Conservation (phyloP, 2,888 invertebrate genomes). For the Hermaeophaga mercurialis region DNA sequence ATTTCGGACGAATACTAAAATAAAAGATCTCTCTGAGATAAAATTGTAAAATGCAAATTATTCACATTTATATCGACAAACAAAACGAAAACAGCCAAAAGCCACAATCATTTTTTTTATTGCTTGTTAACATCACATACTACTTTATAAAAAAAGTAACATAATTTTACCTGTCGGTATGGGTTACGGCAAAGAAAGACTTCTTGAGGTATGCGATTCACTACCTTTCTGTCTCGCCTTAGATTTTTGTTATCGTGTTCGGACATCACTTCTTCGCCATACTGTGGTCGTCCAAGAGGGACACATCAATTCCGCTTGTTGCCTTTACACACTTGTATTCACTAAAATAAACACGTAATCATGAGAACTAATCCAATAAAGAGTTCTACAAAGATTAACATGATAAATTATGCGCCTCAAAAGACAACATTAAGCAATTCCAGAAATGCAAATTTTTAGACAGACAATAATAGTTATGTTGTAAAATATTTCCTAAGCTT, state of each 20-base stretch:
- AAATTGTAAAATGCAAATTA: constrained; percentile 55
- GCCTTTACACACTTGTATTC: neutral
- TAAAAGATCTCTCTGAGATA: constrained; percentile 19
- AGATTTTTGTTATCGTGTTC: constrained; percentile 54
- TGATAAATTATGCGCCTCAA: too few relatives aligned
- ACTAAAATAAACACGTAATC: neutral
- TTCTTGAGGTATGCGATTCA: constrained; percentile 50
- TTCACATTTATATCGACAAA: constrained; percentile 30
- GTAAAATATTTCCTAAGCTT: too few relatives aligned
- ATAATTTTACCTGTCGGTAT: constrained; percentile 52
- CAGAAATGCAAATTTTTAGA: too few relatives aligned
- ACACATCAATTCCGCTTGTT: constrained; percentile 10
- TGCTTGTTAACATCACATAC: constrained; percentile 56
- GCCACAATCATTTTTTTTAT: constrained; percentile 52
- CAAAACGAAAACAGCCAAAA: constrained; percentile 45
- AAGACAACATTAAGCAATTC: too few relatives aligned
- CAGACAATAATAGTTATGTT: too few relatives aligned
- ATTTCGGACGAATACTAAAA: neutral
- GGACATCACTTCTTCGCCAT: constrained; percentile 51
- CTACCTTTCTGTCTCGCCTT: constrained; percentile 48
- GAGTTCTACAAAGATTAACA: too few relatives aligned
- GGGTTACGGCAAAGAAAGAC: constrained; percentile 43
- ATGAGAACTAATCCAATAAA: neutral
- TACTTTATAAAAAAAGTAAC: constrained; percentile 49
- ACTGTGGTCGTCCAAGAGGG: constrained; percentile 2